A percentile compares a stretch with the other conserved stretches of the same genome.
Conservation (phyloP, 2,113 vertebrate genomes). For the Corapipo altera region DNA sequence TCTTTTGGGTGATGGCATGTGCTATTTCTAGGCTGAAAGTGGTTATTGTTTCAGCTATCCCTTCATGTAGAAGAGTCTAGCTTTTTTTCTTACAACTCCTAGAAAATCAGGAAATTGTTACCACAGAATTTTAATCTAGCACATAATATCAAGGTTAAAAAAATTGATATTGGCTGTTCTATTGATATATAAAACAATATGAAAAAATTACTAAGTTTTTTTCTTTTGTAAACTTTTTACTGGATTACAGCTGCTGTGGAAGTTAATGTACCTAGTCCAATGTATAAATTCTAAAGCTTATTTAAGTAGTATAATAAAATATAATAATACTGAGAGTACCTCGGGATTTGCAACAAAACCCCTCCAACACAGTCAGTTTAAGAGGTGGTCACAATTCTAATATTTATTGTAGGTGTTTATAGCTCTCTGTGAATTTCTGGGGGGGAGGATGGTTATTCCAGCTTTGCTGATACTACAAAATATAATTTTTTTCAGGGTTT, state of each 20-base stretch:
- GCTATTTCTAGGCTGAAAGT: not conserved
- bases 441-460: not conserved
- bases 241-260: not conserved
- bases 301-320: constrained; percentile 15
- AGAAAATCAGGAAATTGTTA: not conserved
- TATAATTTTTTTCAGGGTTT: not conserved
- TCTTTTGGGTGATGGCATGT: not conserved
- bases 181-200: not conserved
- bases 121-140: not conserved
- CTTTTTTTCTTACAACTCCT: not conserved
- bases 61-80: not conserved
- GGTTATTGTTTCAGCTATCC: not conserved
- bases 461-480: not conserved
- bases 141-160: not conserved
- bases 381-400: not conserved
- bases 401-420: not conserved
- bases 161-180: not conserved
- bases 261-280: not conserved
- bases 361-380: not conserved
- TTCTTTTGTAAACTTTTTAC: not conserved
- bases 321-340: not conserved
- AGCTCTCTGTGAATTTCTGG: not conserved
- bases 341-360: not conserved
- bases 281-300: not conserved
- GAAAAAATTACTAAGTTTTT: not conserved